Conservation (phyloP, 2,797 vertebrate genomes). For the Gymnopithys bicolor region DNA sequence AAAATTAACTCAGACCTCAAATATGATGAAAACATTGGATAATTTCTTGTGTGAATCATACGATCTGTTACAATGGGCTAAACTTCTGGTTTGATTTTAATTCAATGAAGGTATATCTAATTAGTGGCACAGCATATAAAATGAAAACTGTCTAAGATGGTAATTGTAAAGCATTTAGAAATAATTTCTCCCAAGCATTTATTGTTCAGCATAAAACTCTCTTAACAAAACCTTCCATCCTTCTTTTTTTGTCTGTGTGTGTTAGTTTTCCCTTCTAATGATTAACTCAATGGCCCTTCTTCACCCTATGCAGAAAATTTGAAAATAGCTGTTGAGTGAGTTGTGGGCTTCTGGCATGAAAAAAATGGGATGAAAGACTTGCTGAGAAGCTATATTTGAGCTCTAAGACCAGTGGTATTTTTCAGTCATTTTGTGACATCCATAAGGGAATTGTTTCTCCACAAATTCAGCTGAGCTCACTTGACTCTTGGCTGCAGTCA, state of each 20-base stretch:
- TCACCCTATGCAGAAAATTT: neutral
- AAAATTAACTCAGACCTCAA: neutral
- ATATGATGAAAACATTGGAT: neutral
- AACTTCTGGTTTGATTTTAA: neutral
- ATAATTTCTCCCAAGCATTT: neutral
- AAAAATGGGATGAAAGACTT: neutral
- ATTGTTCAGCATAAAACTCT: neutral
- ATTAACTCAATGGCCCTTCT: neutral
- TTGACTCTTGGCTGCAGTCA: neutral
- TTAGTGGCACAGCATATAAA: neutral
- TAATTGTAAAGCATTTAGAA: neutral
- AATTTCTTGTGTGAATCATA: neutral
- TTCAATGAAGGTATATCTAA: neutral
- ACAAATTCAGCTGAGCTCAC: neutral
- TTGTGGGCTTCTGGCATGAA: neutral
- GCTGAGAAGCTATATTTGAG: neutral
- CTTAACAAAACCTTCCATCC: neutral
- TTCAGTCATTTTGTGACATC: neutral
- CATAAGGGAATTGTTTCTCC: neutral
- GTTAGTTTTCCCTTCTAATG: neutral
- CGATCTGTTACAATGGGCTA: neutral
- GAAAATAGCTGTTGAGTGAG: neutral
- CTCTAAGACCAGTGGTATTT: neutral
- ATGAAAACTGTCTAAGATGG: neutral
- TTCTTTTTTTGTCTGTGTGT: neutral